Base-by-base conservation (phyloP, 2,888 invertebrate genomes). In the Alloscopus bannaensis region DNA sequence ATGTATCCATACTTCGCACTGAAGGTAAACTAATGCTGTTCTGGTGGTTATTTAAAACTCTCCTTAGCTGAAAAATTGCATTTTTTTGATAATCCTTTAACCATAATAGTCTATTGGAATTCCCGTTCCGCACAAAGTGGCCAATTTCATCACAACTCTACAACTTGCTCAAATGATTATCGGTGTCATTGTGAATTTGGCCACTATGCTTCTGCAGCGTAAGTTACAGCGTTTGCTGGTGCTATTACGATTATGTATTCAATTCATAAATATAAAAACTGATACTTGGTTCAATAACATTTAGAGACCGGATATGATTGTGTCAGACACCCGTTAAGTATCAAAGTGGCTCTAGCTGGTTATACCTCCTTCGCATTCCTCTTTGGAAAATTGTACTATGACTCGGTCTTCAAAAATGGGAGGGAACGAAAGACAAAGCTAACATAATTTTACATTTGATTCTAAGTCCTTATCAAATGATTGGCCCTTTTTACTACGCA, bases 81-180 rank as follows among this genome's bases (percentile, higher is more conserved):
- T 45, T 8, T 36, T 18, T 6, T 20, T 50, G 29, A 29, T n/a
- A 13, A 28, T 28, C n/a, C 6, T 45, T 20, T 76, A 42, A 6
- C 28, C 47, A 55, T 6, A 36, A 42, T 24, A 13, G 22, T 52
- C 2, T 26, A 94, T 96, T 91, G 93, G 94, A 84, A 93, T 93
- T 88, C 92, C 92, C 87, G 94, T 95, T 75, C 97, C 98, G 1
- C 91, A 93, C 84, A 91, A 91, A 87, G 92, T 97, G 85, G 93
- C 96, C 80, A 96, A 98, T 94, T 89, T 94, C 84, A 97, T 98
- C 88, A 98, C 98, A 13, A 91, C 93, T 18, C 90, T 96, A 62
- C 98, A 98, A 88, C 91, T 98, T 72, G 90, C 93, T 29, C 98
- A 98, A 90, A 98, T 98, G 98, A 91, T 97, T 65, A 91, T 96